Base-by-base conservation (phyloP, 2,113 vertebrate genomes). In the Scomber scombrus region DNA sequence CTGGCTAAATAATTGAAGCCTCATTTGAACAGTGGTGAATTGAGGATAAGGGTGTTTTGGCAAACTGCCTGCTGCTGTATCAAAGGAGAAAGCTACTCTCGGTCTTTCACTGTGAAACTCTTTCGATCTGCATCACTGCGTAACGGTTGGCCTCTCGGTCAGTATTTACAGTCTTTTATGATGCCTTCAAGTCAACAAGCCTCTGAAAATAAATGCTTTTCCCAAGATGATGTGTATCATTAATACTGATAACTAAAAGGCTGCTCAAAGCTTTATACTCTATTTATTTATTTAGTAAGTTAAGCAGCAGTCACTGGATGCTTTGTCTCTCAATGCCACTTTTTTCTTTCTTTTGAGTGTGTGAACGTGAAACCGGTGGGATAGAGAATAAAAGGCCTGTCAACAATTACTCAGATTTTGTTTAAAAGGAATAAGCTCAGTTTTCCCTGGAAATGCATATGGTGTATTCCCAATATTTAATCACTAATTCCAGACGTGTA, bases 1-100 rank as follows among this genome's bases (percentile, higher is more conserved):
- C 49, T 21, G 52, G 66, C 75, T 89, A 79, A 90, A 92, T 91
- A 87, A 83, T 63, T 82, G 66, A 90, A 63, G 73, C 66, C 49
- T 86, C 65, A 63, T 89, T 86, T 79, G 81, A 86, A 88, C 76
- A 49, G 62, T 47, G 43, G 34, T 69, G 67, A 81, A 83, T 60
- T 50, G 77, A 66, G 66, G 70, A 87, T 75, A 55, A 68, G 65
- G 81, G 11, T 79, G 70, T 72, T 82, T 86, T 81, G 80, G 75
- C 57, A 54, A 75, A 62, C 55, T 74, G 80, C 86, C 75, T 68
- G 56, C 55, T 56, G 56, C 64, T 70, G 65, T 69, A 69, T 84
- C 67, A 84, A 83, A 84, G 49, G 6, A 67, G 34, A 74, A 34
- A 72, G 55, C 50, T 51, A 29, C 57, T 81, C 26, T 56, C 23